Base-by-base conservation (phyloP, 2,113 vertebrate species). In the Ammodytes marinus region DNA sequence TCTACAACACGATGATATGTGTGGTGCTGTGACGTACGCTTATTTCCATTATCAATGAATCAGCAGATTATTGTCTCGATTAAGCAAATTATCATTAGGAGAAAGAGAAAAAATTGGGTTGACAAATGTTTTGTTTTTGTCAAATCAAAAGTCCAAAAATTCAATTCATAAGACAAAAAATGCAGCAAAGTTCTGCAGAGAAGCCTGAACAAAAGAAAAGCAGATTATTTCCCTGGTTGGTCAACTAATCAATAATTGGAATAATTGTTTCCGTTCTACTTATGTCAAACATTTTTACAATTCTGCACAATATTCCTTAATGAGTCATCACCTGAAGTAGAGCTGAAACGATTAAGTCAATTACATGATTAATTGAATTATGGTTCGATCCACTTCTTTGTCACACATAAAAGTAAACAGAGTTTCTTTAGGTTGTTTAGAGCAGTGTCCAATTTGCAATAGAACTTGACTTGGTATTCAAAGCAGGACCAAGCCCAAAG, bases 41-140 rank as follows among this genome's bases (percentile, higher is more conserved):
- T 50, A 8, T 14, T 59, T 46, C 13, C 2, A 17, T 11, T 27
- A 50, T 13, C 11, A 50, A 74, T 57, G 46, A 55, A 65, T 40
- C 53, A 69, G 42, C 42, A n/a, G 14, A 71, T 39, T 17, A 61
- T 19, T 60, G 10, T 14, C 46, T 43, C 6, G 3, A 52, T 53
- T 45, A 52, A 52, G 14, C 7, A 5, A 40, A 27, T 8, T 15
- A 0, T 12, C 35, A 55, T 50, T 50, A 6, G 8, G 3, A 9
- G 7, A 7, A 6, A 10, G 11, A 61, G 3, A 2, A 19, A 2
- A 10, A 27, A 27, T 27, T 27, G 27, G 6, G 1, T 72, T 17
- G 47, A 9, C 10, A 59, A 17, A 49, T 60, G 67, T 69, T 3
- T 58, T 59, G 54, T 47, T 55, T 27, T 57, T 75, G 45, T 76